Percentiles rank a stretch among this genome's conserved stretches.
Conservation (phyloP, 2,888 invertebrate genomes). For the Macrophya alboannulata region DNA sequence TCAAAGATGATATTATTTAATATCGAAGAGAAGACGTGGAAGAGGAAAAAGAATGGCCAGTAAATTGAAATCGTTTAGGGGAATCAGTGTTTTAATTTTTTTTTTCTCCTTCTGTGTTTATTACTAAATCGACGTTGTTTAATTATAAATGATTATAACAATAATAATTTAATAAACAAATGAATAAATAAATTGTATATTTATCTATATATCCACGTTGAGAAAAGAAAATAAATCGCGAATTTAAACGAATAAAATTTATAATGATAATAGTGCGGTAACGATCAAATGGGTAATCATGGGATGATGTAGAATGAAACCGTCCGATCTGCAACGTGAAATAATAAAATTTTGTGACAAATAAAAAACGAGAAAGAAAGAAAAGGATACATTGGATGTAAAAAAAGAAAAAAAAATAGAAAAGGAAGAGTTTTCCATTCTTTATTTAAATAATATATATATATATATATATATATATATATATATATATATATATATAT, state of each 20-base stretch:
- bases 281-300: background rate
- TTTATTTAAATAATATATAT: background rate
- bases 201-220: background rate
- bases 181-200: background rate
- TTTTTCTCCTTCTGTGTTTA: background rate
- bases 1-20: background rate
- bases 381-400: background rate
- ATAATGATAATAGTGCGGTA: background rate
- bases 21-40: background rate
- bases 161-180: background rate
- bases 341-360: background rate
- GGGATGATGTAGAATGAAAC: background rate
- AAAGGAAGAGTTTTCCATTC: background rate
- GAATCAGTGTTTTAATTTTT: background rate
- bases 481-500: no score
- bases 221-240: background rate
- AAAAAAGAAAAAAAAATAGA: background rate
- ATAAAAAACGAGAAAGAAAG: background rate
- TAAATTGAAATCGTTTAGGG: background rate
- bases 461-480: no score
- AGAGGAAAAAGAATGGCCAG: constrained; percentile 15
- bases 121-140: constrained; percentile 17
- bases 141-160: background rate
- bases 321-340: background rate
- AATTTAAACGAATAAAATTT: background rate